Evolutionary conservation across 2,797 vertebrate genomes (phyloP).

Genomic region (Characodon lateralis): DNA sequence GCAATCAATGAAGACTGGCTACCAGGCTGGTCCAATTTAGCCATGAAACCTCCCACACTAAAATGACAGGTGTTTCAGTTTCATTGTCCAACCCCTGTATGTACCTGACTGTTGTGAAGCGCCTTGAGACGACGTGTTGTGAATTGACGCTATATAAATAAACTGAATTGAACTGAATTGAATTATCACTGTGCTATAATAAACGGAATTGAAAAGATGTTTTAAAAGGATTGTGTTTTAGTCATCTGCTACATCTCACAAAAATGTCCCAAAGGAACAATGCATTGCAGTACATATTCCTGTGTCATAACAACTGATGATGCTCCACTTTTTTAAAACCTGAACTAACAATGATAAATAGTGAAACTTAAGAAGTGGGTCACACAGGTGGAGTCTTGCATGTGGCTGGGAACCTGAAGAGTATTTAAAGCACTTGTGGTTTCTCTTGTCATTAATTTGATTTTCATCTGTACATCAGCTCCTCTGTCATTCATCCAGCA

Average conservation of each 20-base stretch:
- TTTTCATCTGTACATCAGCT: background rate
- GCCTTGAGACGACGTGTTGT: too few relatives aligned
- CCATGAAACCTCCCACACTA: too few relatives aligned
- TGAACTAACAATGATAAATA: background rate
- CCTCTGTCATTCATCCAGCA: background rate
- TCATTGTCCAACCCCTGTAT: too few relatives aligned
- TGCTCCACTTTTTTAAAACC: background rate
- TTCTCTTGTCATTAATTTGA: background rate
- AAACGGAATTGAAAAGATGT: background rate
- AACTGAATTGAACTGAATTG: too few relatives aligned
- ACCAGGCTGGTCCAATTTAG: too few relatives aligned
- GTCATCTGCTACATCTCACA: too few relatives aligned
- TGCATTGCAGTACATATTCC: background rate
- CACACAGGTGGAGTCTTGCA: background rate
- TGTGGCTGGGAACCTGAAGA: background rate
- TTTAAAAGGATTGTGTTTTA: background rate
- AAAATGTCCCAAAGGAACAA: background rate
- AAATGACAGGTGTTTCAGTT: too few relatives aligned
- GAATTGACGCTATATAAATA: too few relatives aligned
- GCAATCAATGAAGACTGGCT: too few relatives aligned
- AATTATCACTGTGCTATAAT: background rate
- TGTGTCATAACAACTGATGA: background rate
- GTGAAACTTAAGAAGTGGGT: background rate
- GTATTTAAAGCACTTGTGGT: background rate
- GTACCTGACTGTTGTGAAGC: too few relatives aligned